Evolutionary conservation across 23 tunicate genomes (phyloP).

Genomic region (Styela clava): DNA sequence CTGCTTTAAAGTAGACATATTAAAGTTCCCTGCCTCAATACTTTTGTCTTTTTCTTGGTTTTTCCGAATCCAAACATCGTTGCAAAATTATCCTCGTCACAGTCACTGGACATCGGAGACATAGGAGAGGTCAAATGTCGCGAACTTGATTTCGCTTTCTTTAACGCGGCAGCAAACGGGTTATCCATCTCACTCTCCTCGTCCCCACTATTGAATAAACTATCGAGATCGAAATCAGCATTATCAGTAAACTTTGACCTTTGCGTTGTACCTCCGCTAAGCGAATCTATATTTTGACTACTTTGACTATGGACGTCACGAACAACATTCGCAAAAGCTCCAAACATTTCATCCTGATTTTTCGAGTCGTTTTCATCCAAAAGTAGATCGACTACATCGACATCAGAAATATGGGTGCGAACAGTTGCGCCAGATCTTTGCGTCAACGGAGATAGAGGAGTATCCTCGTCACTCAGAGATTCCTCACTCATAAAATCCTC

Average conservation of each 20-base stretch:
- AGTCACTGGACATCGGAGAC: conserved; percentile 18
- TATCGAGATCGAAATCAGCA: background rate
- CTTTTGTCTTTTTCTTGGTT: background rate
- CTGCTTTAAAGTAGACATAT: too few species aligned
- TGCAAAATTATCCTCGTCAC: conserved; percentile 31
- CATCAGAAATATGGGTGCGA: conserved; percentile 21
- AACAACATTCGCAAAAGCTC: conserved; percentile 21
- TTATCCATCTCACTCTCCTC: background rate
- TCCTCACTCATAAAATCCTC: background rate
- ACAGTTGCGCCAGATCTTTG: conserved; percentile 9
- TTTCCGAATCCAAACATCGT: conserved; percentile 24
- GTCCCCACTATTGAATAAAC: background rate
- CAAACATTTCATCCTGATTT: conserved; percentile 1
- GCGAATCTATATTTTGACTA: conserved; percentile 4
- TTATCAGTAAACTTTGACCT: background rate
- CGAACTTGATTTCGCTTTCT: background rate
- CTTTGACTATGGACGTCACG: conserved; percentile 23
- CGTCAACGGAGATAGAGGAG: background rate
- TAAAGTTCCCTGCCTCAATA: background rate
- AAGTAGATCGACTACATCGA: conserved; percentile 2
- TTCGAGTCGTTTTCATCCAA: background rate
- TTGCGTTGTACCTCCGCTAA: background rate
- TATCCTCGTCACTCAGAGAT: background rate
- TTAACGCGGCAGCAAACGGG: background rate
- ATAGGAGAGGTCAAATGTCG: background rate